A percentile compares a stretch with the other conserved stretches of the same genome.
These are phyloP conservation scores for Agyllia agylla DNA, from an alignment of 2,888 invertebrate species.

Conservation along the genomic window DNA sequence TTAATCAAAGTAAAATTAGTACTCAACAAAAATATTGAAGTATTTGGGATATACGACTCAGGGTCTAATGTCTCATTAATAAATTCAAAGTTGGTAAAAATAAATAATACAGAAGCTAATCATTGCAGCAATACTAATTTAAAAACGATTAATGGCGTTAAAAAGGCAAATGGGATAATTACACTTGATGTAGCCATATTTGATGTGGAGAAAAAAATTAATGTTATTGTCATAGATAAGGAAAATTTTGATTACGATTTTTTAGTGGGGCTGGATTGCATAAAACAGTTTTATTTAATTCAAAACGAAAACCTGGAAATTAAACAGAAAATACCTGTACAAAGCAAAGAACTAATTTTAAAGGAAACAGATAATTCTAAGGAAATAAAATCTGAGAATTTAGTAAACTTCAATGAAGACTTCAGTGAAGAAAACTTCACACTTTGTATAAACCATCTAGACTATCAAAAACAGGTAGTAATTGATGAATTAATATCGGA, in stretches of 20 bases:
- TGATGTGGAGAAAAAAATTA: conserved; percentile 55
- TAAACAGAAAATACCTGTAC: conserved; percentile 34
- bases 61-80: conserved; percentile 77
- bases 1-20: conserved; percentile 72
- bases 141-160: conserved; percentile 48
- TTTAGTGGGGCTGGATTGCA: conserved; percentile 51
- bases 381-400: background rate
- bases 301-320: conserved; percentile 60
- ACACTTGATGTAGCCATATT: conserved; percentile 63
- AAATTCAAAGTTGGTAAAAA: conserved; percentile 70
- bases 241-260: conserved; percentile 66
- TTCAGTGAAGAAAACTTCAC: background rate
- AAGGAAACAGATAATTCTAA: background rate
- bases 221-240: conserved; percentile 67
- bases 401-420: background rate
- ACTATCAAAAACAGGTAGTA: conserved; percentile 14
- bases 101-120: conserved; percentile 12
- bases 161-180: conserved; percentile 30
- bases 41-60: conserved; percentile 75
- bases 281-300: conserved; percentile 59
- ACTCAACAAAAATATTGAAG: conserved; percentile 60
- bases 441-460: conserved; percentile 26
- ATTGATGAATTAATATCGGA: conserved; percentile 31
- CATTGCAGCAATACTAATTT: conserved; percentile 16
- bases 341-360: background rate